Evolutionary conservation across 1,140 invertebrate genomes (phyloP).

Genomic region (Bombyx mandarina): DNA sequence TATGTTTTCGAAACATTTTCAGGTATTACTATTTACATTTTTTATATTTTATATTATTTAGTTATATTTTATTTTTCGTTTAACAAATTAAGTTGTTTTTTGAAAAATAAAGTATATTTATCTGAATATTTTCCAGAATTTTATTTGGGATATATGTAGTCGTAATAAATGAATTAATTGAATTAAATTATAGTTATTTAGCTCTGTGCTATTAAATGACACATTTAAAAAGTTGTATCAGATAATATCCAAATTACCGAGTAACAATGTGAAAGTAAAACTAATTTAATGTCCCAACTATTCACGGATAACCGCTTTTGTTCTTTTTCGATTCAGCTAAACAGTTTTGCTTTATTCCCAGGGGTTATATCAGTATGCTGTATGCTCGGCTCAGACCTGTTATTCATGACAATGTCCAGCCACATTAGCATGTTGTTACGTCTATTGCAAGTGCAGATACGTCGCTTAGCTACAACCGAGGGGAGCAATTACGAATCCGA

Average conservation of each 20-base stretch:
- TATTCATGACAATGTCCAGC: constrained; percentile 56
- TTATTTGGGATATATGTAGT: too few species aligned
- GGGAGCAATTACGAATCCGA: background rate
- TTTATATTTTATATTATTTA: background rate
- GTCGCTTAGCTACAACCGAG: constrained; percentile 17
- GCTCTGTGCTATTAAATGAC: too few species aligned
- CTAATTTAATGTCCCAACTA: background rate
- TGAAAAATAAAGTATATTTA: background rate
- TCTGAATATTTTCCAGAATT: background rate
- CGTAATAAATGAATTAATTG: too few species aligned
- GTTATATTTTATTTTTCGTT: background rate
- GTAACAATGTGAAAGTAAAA: background rate
- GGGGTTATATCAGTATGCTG: constrained; percentile 41
- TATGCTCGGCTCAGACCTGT: constrained; percentile 50
- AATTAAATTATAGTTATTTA: too few species aligned
- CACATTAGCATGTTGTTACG: constrained; percentile 53
- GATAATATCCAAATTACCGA: background rate
- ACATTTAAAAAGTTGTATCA: too few species aligned
- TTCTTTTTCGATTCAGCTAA: background rate
- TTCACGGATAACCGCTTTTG: too few species aligned
- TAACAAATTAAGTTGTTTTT: background rate
- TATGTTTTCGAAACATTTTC: constrained; percentile 41
- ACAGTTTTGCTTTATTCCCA: constrained; percentile 8
- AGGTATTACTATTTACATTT: constrained; percentile 23
- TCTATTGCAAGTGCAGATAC: constrained; percentile 43